Percentiles rank a stretch among this genome's conserved stretches.
phyloP scores from a whole-genome alignment of 1,140 invertebrate species.

The Zaprionus lachaisei region DNA sequence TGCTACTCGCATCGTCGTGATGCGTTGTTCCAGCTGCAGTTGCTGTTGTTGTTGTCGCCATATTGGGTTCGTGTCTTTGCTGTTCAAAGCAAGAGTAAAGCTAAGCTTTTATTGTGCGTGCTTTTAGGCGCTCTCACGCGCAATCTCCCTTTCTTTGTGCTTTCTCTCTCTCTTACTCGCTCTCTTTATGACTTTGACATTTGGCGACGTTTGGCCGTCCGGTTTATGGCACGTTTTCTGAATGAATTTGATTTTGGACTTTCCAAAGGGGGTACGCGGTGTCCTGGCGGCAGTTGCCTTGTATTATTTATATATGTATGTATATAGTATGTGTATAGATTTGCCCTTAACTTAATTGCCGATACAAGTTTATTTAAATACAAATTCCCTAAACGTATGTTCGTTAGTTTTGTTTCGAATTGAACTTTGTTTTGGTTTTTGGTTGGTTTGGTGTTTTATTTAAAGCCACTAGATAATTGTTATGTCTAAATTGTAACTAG shows the following conservation, averaged over 20 bases:
- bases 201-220: conserved; percentile 58
- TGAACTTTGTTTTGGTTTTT: conserved; percentile 68
- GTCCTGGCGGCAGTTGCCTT: conserved; percentile 27
- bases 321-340: conserved; percentile 40
- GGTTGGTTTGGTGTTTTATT: conserved; percentile 73
- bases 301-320: conserved; percentile 55
- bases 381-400: conserved; percentile 74
- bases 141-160: background rate
- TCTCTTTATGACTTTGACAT: conserved; percentile 74
- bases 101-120: conserved; percentile 28
- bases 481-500: conserved; percentile 69
- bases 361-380: conserved; percentile 62
- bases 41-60: conserved; percentile 25
- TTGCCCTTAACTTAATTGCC: conserved; percentile 47
- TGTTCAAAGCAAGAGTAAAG: conserved; percentile 9
- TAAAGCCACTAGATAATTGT: conserved; percentile 75
- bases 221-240: conserved; percentile 78
- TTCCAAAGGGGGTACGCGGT: conserved; percentile 36
- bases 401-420: conserved; percentile 70
- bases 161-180: conserved; percentile 6
- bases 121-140: conserved; percentile 39
- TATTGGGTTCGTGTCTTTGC: conserved; percentile 41
- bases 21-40: conserved; percentile 24
- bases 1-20: conserved; percentile 86
- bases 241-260: conserved; percentile 69